Evolutionary conservation across 2,797 vertebrate species (phyloP), one percentile per base, ranked within the genome.

Genomic region (Prunella strophiata): DNA sequence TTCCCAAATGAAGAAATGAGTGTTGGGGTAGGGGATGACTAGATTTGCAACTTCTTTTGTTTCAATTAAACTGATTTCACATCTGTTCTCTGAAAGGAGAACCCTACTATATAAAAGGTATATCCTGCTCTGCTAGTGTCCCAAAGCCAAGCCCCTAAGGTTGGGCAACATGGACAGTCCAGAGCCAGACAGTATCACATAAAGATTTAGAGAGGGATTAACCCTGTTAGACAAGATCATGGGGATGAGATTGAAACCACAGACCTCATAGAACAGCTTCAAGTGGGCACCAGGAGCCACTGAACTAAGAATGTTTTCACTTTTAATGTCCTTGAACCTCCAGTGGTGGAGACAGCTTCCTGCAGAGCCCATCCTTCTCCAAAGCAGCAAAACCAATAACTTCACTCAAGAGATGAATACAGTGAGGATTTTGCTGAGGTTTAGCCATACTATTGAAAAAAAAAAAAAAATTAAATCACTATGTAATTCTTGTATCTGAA

Each of bases 191-290:
- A 30, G 21, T 4, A 7, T 52, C 32, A 29, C 2, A 1, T 3
- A 27, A 40, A 29, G 40, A 16, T 65, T 74, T 61, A 75, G 34
- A 4, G 32, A 68, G 26, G 42, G 50, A 55, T 88, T 68, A 81
- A 84, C 27, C 25, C 30, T 61, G 11, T 25, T 19, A 50, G 29
- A 40, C n/a, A n/a, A 36, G 70, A 36, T 61, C 55, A 25, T 7
- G 8, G 4, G 38, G 34, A 30, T 30, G 57, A 67, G 57, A 34
- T 12, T 45, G 72, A 55, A 78, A 32, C 51, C 55, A 42, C 51
- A 73, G 52, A 30, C 9, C 22, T 42, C 1, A 4, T 1, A 3
- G 3, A 36, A 40, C 1, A 48, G 30, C 61, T 71, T n/a, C 10
- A 30, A 30, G 34, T 19, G 13, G 1, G 25, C 67, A 43, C 13